A percentile compares a stretch with the other conserved stretches of the same genome.
Conservation (phyloP, 2,113 vertebrate genomes). For the Agelaius tricolor region DNA sequence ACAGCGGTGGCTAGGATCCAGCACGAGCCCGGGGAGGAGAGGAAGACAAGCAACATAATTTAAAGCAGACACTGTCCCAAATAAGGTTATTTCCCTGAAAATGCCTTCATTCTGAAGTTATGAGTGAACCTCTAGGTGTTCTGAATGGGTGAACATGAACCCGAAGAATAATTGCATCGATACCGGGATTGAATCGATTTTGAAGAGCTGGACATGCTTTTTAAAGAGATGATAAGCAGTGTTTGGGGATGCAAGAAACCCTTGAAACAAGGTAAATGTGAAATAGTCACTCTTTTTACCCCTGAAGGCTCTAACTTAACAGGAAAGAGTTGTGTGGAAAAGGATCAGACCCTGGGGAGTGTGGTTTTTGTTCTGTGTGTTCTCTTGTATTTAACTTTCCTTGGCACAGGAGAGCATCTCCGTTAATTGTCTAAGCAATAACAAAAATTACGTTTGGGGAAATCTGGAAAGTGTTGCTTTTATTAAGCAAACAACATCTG, state of each 20-base stretch:
- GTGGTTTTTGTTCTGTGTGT: background rate
- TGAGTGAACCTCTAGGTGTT: background rate
- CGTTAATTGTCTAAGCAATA: background rate
- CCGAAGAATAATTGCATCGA: background rate
- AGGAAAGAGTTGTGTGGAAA: background rate
- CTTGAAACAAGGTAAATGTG: slow-evolving; percentile 48
- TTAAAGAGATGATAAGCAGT: slow-evolving; percentile 6
- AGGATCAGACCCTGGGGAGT: background rate
- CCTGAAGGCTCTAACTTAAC: background rate
- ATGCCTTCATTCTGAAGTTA: slow-evolving; percentile 5
- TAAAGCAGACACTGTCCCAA: slow-evolving; percentile 57
- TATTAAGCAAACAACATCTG: background rate
- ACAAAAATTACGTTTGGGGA: background rate
- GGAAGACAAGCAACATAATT: slow-evolving; percentile 52
- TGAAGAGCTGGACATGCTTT: slow-evolving; percentile 35
- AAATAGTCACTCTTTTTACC: background rate
- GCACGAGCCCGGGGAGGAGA: background rate
- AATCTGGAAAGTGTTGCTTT: background rate
- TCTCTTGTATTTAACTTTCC: background rate
- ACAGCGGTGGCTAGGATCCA: slow-evolving; percentile 64
- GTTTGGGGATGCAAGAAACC: background rate
- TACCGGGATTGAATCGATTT: background rate
- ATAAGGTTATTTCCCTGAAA: slow-evolving; percentile 44
- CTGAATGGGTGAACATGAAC: background rate
- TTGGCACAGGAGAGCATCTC: background rate